A percentile compares a stretch with the other conserved stretches of the same genome.
These are phyloP conservation scores for Epinephelus fuscoguttatus DNA, from an alignment of 2,113 vertebrate species.

Conservation along the genomic window DNA sequence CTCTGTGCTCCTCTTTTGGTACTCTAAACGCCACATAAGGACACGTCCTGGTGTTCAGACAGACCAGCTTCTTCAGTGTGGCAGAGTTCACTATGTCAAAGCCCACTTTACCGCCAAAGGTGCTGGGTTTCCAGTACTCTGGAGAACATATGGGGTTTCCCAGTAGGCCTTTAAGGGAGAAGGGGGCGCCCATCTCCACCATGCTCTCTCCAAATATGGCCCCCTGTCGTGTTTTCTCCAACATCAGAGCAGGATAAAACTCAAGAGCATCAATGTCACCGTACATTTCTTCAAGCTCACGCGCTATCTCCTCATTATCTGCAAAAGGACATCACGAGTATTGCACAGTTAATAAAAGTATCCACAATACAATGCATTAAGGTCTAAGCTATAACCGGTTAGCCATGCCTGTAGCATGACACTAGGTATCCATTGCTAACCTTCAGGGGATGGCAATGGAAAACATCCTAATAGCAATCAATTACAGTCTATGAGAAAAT, in stretches of 20 bases:
- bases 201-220: slow-evolving; percentile 97
- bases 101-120: slow-evolving; percentile 92
- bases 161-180: slow-evolving; percentile 96
- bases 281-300: slow-evolving; percentile 90
- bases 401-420: neutral
- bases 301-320: slow-evolving; percentile 90
- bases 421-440: neutral
- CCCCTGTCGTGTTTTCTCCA: slow-evolving; percentile 88
- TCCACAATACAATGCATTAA: neutral
- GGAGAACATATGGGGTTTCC: slow-evolving; percentile 98
- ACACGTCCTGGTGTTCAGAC: slow-evolving; percentile 91
- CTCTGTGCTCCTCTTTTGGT: slow-evolving; percentile 69
- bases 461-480: neutral
- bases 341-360: neutral
- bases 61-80: slow-evolving; percentile 90
- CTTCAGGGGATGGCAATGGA: neutral
- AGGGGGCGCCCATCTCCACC: slow-evolving; percentile 96
- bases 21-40: slow-evolving; percentile 90
- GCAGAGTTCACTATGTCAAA: slow-evolving; percentile 95
- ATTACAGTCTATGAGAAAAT: neutral
- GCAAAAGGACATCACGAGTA: slow-evolving; percentile 19
- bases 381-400: neutral
- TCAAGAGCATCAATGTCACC: slow-evolving; percentile 94
- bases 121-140: slow-evolving; percentile 97
- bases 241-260: slow-evolving; percentile 91